phyloP scores from a whole-genome alignment of 2,113 vertebrate species.

The Carassius carassius region DNA sequence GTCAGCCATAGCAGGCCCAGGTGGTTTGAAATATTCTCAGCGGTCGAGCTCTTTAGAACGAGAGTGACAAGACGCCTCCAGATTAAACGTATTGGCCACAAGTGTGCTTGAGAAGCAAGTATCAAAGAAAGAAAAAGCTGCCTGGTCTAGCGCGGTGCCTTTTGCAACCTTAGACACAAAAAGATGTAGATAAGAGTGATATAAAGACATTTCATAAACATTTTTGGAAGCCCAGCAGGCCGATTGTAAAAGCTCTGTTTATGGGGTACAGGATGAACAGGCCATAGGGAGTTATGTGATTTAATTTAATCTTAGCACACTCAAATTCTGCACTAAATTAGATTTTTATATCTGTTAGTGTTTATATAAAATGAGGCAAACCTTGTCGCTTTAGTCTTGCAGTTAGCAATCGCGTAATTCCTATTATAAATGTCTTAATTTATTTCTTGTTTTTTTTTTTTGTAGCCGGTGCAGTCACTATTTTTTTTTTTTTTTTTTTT shows the following conservation, averaged over 20 bases:
- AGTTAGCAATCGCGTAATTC: not conserved
- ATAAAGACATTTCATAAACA: not conserved
- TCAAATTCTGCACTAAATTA: not conserved
- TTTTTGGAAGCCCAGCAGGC: not conserved
- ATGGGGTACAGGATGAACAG: not conserved
- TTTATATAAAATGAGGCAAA: not conserved
- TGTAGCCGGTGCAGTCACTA: not conserved
- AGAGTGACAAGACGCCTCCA: slow-evolving; percentile 1
- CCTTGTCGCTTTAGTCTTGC: not conserved
- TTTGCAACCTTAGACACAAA: not conserved
- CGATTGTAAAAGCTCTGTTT: not conserved
- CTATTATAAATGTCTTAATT: not conserved
- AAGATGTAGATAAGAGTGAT: not conserved
- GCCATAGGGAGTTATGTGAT: no score
- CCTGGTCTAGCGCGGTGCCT: not conserved
- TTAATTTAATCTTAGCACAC: no score
- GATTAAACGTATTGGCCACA: not conserved
- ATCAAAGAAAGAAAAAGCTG: not conserved
- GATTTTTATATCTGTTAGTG: not conserved
- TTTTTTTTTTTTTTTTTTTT: not conserved
- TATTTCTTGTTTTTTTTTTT: not conserved
- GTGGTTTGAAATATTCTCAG: slow-evolving; percentile 3
- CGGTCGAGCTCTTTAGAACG: slow-evolving; percentile 9
- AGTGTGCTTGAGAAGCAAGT: slow-evolving; percentile 3
- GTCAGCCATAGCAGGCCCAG: not conserved